phyloP scores from a whole-genome alignment of 2,888 invertebrate genomes.

The Cheiracanthium punctorium region DNA sequence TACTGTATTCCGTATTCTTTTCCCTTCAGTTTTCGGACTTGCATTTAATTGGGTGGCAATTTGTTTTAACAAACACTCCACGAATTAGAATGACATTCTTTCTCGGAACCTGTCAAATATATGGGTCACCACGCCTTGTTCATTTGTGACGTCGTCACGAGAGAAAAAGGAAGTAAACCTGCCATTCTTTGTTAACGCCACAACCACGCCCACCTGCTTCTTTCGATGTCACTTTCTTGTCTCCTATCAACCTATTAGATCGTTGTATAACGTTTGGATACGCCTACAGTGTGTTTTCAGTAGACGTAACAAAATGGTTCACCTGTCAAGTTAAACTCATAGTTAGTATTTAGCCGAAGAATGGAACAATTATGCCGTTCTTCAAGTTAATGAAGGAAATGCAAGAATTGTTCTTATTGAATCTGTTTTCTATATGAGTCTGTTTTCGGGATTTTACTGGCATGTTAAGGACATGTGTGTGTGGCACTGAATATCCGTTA shows the following conservation, averaged over 20 bases:
- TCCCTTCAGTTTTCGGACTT: not conserved
- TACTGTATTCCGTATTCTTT: not conserved
- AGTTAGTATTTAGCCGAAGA: not conserved
- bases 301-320: not conserved
- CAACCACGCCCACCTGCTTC: not conserved
- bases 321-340: not conserved
- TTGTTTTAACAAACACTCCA: constrained; percentile 33
- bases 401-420: too few relatives aligned
- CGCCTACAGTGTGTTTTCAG: not conserved
- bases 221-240: not conserved
- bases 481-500: too few relatives aligned
- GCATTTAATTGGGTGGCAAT: constrained; percentile 50
- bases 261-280: not conserved
- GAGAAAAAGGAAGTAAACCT: constrained; percentile 16
- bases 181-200: not conserved
- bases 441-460: too few relatives aligned
- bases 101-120: not conserved
- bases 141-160: constrained; percentile 7
- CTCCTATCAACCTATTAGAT: not conserved
- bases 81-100: constrained; percentile 49
- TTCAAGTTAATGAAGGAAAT: not conserved
- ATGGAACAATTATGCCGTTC: not conserved
- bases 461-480: too few relatives aligned
- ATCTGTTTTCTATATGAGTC: not conserved
- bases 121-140: constrained; percentile 26